phyloP scores from a whole-genome alignment of 2,113 vertebrate species.

The Atractosteus spatula region DNA sequence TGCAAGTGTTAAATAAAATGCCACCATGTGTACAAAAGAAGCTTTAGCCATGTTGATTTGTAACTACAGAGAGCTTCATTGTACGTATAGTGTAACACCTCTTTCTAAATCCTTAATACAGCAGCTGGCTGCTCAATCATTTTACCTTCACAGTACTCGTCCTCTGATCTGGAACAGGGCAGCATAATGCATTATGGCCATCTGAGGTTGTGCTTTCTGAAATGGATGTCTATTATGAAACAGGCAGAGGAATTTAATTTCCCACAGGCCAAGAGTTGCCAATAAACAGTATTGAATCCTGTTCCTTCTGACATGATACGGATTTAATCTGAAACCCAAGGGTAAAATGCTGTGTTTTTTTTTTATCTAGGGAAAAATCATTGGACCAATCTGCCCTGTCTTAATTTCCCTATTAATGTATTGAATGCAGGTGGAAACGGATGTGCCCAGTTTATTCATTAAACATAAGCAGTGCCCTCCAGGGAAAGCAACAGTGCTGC shows the following conservation, averaged over 20 bases:
- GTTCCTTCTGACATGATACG: constrained; percentile 69
- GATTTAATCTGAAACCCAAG: constrained; percentile 65
- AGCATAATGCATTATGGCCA: not conserved
- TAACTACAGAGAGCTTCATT: not conserved
- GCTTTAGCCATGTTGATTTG: not conserved
- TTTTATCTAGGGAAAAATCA: not conserved
- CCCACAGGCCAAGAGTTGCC: constrained; percentile 65
- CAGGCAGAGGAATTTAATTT: constrained; percentile 61
- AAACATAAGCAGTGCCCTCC: no score
- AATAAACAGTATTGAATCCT: constrained; percentile 73
- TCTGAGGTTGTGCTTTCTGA: not conserved
- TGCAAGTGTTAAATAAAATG: not conserved
- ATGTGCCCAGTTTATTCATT: no score
- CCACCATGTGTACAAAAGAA: not conserved
- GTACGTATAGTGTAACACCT: no score
- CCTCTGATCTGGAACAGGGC: constrained; percentile 12
- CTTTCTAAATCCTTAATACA: not conserved
- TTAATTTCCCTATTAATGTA: not conserved
- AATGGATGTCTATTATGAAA: constrained; percentile 17
- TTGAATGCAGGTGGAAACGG: no score
- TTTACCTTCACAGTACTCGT: not conserved
- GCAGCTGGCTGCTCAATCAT: constrained; percentile 4
- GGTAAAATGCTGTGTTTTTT: not conserved
- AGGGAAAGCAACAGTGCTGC: no score
- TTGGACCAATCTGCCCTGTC: not conserved